These are phyloP conservation scores for Nemurella pictetii DNA, from an alignment of 2,888 invertebrate species.

Conservation along the genomic window DNA sequence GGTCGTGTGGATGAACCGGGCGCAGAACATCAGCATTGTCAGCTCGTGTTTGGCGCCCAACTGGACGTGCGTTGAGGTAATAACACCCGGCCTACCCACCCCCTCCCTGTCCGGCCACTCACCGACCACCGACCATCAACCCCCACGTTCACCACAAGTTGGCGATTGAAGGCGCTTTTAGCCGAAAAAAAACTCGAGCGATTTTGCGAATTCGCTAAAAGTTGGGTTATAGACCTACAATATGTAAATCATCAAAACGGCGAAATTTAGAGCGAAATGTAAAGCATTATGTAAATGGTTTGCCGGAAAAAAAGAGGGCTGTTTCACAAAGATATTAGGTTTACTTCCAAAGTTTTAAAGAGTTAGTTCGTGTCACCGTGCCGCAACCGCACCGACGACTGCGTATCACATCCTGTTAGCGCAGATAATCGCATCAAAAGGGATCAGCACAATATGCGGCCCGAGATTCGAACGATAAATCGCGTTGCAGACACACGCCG, in stretches of 20 bases:
- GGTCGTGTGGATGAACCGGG: conserved; percentile 91
- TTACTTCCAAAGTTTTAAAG: neutral
- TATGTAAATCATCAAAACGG: neutral
- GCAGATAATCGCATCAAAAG: neutral
- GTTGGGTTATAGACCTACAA: neutral
- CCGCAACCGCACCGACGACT: neutral
- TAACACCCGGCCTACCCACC: conserved; percentile 42
- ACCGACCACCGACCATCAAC: neutral
- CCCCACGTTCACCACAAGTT: neutral
- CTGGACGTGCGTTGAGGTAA: conserved; percentile 84
- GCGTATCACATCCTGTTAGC: neutral
- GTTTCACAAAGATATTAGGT: neutral
- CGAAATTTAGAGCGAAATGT: neutral
- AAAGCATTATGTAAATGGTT: neutral
- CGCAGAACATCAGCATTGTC: conserved; percentile 88
- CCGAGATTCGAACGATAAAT: neutral
- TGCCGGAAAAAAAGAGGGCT: neutral
- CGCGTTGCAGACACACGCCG: conserved; percentile 70
- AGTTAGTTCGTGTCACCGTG: neutral
- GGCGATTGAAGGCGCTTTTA: neutral
- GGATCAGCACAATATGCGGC: neutral
- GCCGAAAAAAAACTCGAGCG: neutral
- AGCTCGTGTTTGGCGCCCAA: conserved; percentile 81
- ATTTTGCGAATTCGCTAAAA: neutral
- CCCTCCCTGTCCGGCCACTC: too few species aligned